Evolutionary conservation across 2,888 invertebrate species (phyloP), one percentile per base, ranked within the genome.

Genomic region (Microdon myrmicae): DNA sequence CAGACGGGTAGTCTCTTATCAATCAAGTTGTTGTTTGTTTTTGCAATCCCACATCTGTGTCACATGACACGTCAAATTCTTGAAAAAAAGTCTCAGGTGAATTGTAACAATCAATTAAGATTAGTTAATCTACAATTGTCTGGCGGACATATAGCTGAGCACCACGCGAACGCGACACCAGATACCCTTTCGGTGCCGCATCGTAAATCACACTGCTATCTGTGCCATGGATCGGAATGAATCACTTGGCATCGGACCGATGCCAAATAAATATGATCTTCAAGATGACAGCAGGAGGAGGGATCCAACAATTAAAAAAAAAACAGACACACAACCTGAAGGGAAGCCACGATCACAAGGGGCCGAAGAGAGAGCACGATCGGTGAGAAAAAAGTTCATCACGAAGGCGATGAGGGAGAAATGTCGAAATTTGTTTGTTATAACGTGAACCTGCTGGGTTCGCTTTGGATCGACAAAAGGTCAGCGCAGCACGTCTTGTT

Each of bases 361-460:
- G n/a, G n/a, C 3, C 14, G 14, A 16, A 10, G 26, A 9, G 8
- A 9, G 3, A 28, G 16, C 26, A 26, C 10, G 32, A 56, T 45
- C 35, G 39, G 9, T 51, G 61, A 56, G 49, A 56, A 51, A 37
- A 53, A 35, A 37, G 51, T 51, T 38, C 43, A 47, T 51, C 64
- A 58, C 41, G 32, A 53, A 56, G 64, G 56, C 51, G 64, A 53
- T 64, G 64, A 58, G 58, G 64, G 56, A 28, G 38, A 64, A 47
- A 64, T 64, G 64, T 47, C 64, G 51, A 64, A 64, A 64, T 64
- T 56, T 64, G 64, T 64, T 64, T 56, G 56, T 56, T 56, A 56
- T 56, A 56, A 38, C 53, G 31, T 39, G 49, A 51, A 47, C 64
- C 56, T 56, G 51, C 64, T 64, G 64, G 56, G 56, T 56, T 55